phyloP scores from a whole-genome alignment of 2,888 invertebrate species.

The Caenorhabditis sp. region DNA sequence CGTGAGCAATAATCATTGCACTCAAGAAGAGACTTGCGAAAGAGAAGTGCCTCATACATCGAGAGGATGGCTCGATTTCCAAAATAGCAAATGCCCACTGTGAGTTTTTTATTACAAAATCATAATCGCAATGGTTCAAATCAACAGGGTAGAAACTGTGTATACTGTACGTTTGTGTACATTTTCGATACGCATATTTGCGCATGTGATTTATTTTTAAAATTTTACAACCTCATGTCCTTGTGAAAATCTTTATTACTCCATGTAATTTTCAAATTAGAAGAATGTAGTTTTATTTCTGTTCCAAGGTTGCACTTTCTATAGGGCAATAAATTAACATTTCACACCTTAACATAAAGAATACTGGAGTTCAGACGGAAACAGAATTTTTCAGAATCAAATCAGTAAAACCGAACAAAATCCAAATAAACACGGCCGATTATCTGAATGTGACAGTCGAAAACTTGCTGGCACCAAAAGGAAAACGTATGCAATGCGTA shows the following conservation, averaged over 20 bases:
- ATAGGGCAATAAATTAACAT: too few species aligned
- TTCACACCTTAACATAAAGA: too few species aligned
- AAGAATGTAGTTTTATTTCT: not conserved
- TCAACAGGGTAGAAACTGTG: too few species aligned
- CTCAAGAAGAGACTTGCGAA: conserved; percentile 51
- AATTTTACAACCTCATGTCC: too few species aligned
- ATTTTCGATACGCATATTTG: too few species aligned
- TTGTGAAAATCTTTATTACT: too few species aligned
- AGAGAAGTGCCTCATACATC: conserved; percentile 46
- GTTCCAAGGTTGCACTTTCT: conserved; percentile 1
- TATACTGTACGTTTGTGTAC: too few species aligned
- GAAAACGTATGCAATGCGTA: conserved; percentile 41
- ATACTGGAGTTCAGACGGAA: too few species aligned
- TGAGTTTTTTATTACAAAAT: conserved; percentile 18
- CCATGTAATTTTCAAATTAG: too few species aligned
- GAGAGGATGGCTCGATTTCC: conserved; percentile 55
- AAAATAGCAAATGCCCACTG: conserved; percentile 55
- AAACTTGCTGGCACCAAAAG: conserved; percentile 77
- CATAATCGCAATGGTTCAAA: too few species aligned
- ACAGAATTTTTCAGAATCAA: conserved; percentile 50
- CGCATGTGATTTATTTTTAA: too few species aligned
- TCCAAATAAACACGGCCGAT: conserved; percentile 65
- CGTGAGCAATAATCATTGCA: conserved; percentile 48
- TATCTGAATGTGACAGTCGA: conserved; percentile 84
- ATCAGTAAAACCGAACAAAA: conserved; percentile 62